These are phyloP conservation scores for Xanthorhoe designata DNA, from an alignment of 2,888 invertebrate genomes.

Conservation along the genomic window DNA sequence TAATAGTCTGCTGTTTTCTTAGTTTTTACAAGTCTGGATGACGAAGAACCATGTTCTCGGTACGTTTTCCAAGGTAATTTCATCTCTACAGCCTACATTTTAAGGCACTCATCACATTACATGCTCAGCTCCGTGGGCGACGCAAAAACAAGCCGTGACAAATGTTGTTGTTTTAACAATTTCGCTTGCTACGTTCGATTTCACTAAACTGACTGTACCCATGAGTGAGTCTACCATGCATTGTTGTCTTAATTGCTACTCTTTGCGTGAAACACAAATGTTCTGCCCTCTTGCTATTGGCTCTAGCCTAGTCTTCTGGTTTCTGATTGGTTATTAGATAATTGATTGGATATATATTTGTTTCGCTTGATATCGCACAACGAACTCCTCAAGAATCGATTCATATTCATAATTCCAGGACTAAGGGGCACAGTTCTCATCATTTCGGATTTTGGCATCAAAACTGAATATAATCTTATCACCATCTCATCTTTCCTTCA, in stretches of 20 bases:
- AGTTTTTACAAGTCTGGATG: background rate
- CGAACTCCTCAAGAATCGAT: conserved; percentile 19
- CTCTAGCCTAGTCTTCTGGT: background rate
- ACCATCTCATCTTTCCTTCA: conserved; percentile 59
- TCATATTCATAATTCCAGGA: conserved; percentile 35
- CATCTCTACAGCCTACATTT: conserved; percentile 6
- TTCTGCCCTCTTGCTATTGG: background rate
- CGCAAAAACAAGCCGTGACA: conserved; percentile 57
- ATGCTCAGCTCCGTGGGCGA: conserved; percentile 57
- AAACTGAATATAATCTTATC: conserved; percentile 74
- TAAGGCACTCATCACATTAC: conserved; percentile 33
- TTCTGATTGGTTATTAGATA: background rate
- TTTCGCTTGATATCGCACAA: background rate
- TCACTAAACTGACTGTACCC: conserved; percentile 14
- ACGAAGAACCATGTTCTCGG: background rate
- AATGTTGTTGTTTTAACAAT: conserved; percentile 61
- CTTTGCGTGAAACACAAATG: conserved; percentile 1
- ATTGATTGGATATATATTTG: background rate
- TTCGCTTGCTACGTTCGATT: conserved; percentile 44
- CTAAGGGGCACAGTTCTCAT: conserved; percentile 42
- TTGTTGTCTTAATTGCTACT: conserved; percentile 18
- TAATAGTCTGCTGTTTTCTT: background rate
- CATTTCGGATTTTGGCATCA: conserved; percentile 51
- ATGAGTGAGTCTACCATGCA: conserved; percentile 13
- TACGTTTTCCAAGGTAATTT: background rate